Evolutionary conservation across 2,113 vertebrate species (phyloP).

Genomic region (Xiphias gladius): DNA sequence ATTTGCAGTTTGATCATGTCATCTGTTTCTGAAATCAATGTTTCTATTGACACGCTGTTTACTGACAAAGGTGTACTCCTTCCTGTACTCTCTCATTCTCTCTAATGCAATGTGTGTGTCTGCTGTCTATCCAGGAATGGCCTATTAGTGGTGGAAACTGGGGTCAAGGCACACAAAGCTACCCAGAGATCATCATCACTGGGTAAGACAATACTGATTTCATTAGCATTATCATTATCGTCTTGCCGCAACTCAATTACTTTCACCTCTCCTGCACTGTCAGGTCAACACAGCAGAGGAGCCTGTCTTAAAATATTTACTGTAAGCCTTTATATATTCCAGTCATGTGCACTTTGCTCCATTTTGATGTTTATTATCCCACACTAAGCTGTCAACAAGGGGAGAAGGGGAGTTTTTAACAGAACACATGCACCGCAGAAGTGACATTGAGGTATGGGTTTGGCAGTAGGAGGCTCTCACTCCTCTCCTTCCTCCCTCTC

Average conservation of each 20-base stretch:
- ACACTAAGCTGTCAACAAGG: constrained; percentile 46
- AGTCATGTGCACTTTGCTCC: constrained; percentile 42
- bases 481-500: constrained; percentile 25
- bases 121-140: constrained; percentile 91
- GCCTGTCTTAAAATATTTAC: constrained; percentile 15
- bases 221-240: constrained; percentile 51
- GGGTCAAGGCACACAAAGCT: constrained; percentile 97
- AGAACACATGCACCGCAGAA: constrained; percentile 29
- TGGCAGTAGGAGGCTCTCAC: constrained; percentile 34
- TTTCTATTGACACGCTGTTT: constrained; percentile 32
- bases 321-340: constrained; percentile 38
- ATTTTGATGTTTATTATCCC: constrained; percentile 56
- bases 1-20: constrained; percentile 13
- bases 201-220: constrained; percentile 88
- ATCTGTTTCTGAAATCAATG: constrained; percentile 26
- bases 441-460: constrained; percentile 68
- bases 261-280: constrained; percentile 29
- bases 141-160: constrained; percentile 98
- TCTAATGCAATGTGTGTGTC: constrained; percentile 45
- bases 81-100: constrained; percentile 17
- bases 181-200: constrained; percentile 99
- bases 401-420: constrained; percentile 23
- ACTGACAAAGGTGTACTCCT: constrained; percentile 26
- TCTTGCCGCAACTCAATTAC: constrained; percentile 38
- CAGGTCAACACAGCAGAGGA: constrained; percentile 16